Conservation (phyloP, 30 jellyfish, hydroid and myxozoan species). For the Hydractinia symbiolongicarpus region DNA sequence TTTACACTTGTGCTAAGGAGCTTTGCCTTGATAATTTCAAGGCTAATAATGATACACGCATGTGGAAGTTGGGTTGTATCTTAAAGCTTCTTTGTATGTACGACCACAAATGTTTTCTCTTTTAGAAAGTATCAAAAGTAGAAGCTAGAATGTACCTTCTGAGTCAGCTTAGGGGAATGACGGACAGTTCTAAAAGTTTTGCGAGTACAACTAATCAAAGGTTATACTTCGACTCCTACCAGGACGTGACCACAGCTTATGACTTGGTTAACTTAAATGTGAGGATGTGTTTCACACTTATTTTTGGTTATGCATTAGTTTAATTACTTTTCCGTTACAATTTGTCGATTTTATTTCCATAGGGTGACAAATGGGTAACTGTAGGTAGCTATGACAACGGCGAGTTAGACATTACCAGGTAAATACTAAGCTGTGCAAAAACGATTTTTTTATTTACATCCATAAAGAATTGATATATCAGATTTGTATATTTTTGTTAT, state of each 20-base stretch:
- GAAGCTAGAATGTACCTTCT: conserved; percentile 48
- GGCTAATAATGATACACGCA: no score
- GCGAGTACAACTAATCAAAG: conserved; percentile 60
- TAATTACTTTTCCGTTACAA: background rate
- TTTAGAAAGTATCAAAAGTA: conserved; percentile 35
- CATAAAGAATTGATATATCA: no score
- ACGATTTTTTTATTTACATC: background rate
- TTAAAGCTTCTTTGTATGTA: no score
- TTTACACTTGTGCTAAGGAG: no score
- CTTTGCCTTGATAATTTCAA: no score
- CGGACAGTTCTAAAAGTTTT: conserved; percentile 31
- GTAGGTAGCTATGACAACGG: conserved; percentile 70
- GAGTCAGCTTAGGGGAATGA: conserved; percentile 56
- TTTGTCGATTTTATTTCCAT: background rate
- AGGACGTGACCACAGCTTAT: conserved; percentile 57
- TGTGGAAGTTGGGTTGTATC: no score
- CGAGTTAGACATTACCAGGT: conserved; percentile 59
- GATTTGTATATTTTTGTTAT: background rate
- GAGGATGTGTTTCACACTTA: conserved; percentile 12
- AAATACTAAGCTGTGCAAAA: background rate
- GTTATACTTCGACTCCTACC: conserved; percentile 44
- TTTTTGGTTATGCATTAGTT: background rate
- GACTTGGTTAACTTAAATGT: conserved; percentile 77
- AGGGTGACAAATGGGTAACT: conserved; percentile 86
- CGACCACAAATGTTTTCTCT: background rate